A percentile compares a stretch with the other conserved stretches of the same genome.
Evolutionary conservation across 2,113 vertebrate species (phyloP).

Genomic region (Chinchilla lanigera): DNA sequence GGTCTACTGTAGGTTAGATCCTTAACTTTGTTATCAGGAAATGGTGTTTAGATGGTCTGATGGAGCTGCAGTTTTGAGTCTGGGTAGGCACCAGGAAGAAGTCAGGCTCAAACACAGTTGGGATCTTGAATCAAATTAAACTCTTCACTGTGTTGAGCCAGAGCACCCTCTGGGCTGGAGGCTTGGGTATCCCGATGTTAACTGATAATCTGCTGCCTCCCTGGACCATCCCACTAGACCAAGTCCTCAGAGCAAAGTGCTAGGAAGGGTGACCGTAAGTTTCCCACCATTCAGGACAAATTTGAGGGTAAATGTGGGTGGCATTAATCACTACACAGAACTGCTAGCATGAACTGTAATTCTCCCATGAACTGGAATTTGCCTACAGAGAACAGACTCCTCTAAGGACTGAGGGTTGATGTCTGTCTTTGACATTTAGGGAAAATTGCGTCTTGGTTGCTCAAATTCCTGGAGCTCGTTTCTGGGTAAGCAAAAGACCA

Average conservation of each 20-base stretch:
- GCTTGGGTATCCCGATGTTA: neutral
- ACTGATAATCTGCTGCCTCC: neutral
- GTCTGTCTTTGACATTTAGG: neutral
- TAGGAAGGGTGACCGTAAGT: neutral
- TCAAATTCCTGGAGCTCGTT: neutral
- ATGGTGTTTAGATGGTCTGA: neutral
- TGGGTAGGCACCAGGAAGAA: neutral
- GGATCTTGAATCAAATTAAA: neutral
- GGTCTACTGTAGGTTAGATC: neutral
- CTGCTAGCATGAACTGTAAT: neutral
- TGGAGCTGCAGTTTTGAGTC: neutral
- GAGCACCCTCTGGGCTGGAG: neutral
- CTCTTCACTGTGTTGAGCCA: neutral
- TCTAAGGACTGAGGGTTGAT: neutral
- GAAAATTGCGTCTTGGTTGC: neutral
- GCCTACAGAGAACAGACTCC: neutral
- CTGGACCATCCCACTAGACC: neutral
- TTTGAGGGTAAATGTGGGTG: neutral
- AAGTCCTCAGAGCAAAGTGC: neutral
- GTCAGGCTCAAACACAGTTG: neutral
- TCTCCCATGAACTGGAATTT: too few relatives aligned
- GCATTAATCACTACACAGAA: neutral
- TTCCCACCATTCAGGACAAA: neutral
- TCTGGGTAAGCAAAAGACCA: neutral
- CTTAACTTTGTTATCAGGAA: slow-evolving; percentile 7